Evolutionary conservation across 2,888 invertebrate species (phyloP), one percentile per base, ranked within the genome.

Genomic region (Halocaridina rubra): DNA sequence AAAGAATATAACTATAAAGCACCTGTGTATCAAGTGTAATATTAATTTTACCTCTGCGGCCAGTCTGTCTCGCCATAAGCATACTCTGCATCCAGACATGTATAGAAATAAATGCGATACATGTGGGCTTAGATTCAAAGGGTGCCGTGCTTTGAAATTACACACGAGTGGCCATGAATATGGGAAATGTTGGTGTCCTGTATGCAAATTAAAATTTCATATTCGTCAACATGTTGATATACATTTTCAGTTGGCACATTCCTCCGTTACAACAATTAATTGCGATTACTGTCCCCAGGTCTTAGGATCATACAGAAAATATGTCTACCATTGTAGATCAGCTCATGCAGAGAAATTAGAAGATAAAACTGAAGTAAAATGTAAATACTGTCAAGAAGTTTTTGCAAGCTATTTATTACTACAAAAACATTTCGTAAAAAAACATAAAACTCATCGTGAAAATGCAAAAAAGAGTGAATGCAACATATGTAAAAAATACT

Each of bases 161-260:
- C 84, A 84, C 27, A 30, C n/a, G 19, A 75, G 79, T 13, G 84
- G 84, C 3, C 84, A 84, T 39, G 29, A 75, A 19, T 79, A n/a
- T 30, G 84, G 84, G 3, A 46, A 39, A 5, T 84, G 84, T 64
- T 84, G 84, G 84, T 84, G 84, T 39, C 84, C 84, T 4, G 33
- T 84, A 10, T 84, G 84, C 33, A 84, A 84, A 33, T 46, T 84
- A 27, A 74, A 64, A 27, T 84, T 84, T 53, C 24, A 30, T 19
- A 46, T 74, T 3, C 59, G 84, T 2, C 59, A 72, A 27, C 84
- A 84, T 46, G 79, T 84, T 5, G 79, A 79, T 22, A 53, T 29
- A 24, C 84, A 84, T 57, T 74, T 84, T 67, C 22, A 19, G 5
- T 64, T 29, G 46, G 57, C 74, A 29, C 84, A 84, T 32, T 27